These are phyloP conservation scores for Linurgus olivaceus DNA, from an alignment of 2,797 vertebrate species.

Conservation along the genomic window DNA sequence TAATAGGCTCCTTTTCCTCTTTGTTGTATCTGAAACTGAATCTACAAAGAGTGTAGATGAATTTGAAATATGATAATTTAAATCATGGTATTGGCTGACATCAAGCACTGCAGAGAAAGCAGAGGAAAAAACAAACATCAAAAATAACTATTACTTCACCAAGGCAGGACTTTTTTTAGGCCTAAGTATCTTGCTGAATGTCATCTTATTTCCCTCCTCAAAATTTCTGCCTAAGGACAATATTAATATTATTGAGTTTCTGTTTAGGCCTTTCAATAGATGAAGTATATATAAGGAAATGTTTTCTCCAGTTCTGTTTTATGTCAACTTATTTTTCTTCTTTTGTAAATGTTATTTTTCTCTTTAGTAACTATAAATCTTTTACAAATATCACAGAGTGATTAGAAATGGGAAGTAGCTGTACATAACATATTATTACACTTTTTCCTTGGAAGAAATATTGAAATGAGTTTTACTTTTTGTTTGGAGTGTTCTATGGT, in stretches of 20 bases:
- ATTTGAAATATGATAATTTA: background rate
- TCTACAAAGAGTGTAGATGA: background rate
- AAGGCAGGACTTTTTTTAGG: background rate
- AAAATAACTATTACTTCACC: background rate
- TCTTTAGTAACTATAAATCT: background rate
- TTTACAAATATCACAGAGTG: background rate
- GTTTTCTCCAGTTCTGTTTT: background rate
- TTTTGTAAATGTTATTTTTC: background rate
- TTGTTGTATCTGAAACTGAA: background rate
- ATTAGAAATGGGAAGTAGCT: background rate
- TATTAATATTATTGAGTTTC: conserved; percentile 11
- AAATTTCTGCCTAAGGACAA: background rate
- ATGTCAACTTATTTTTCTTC: background rate
- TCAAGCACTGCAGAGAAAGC: background rate
- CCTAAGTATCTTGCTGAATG: background rate
- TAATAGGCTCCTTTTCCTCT: background rate
- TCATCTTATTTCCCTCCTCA: background rate
- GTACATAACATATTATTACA: background rate
- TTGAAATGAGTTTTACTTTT: background rate
- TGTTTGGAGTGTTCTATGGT: background rate
- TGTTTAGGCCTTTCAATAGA: background rate
- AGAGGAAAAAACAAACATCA: background rate
- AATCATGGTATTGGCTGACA: background rate
- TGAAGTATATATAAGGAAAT: background rate
- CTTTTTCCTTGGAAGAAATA: background rate